These are phyloP conservation scores for Brachylomia viminalis DNA, from an alignment of 2,888 invertebrate species.

Conservation along the genomic window DNA sequence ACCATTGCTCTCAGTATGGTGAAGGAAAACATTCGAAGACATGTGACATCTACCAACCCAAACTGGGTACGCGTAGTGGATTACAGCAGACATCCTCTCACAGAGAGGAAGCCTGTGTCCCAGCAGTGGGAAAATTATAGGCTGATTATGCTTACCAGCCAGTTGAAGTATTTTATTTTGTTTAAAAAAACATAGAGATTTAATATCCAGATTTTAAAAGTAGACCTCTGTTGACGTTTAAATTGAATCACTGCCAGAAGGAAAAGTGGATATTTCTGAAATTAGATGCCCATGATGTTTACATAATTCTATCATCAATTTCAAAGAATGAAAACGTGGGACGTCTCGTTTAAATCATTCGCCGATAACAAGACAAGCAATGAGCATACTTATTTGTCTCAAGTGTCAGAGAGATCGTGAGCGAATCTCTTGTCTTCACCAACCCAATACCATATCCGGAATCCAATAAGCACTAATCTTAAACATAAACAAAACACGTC, in stretches of 20 bases:
- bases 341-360: neutral
- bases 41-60: too few species aligned
- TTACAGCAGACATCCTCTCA: too few species aligned
- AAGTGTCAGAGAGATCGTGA: conserved; percentile 23
- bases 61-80: too few species aligned
- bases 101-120: too few species aligned
- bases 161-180: neutral
- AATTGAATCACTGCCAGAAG: neutral
- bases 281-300: neutral
- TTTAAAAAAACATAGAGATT: neutral
- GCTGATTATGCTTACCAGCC: too few species aligned
- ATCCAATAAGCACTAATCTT: conserved; percentile 26
- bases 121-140: too few species aligned
- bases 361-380: neutral
- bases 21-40: too few species aligned
- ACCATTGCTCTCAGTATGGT: too few species aligned
- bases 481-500: conserved; percentile 52
- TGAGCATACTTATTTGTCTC: neutral
- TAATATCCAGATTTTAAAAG: neutral
- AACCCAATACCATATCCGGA: conserved; percentile 1
- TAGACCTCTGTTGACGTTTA: neutral
- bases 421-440: neutral
- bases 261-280: neutral
- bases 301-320: neutral
- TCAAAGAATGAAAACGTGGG: neutral